Conservation (phyloP, 1,140 invertebrate species). For the Drosophila jambulina region DNA sequence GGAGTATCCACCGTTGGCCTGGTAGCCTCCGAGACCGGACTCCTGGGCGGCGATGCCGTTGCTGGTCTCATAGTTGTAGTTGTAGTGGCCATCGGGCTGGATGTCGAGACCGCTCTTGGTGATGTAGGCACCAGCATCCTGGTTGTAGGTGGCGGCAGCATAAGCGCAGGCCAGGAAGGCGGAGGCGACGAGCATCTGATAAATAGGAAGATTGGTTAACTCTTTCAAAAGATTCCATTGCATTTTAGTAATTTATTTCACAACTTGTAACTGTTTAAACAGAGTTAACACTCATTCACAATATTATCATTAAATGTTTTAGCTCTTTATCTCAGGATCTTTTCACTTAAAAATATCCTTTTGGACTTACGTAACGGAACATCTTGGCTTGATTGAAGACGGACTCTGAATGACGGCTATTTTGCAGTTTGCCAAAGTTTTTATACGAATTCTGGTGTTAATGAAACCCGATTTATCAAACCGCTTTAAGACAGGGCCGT, state of each 20-base stretch:
- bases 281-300: not conserved
- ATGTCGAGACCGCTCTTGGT: conserved; percentile 85
- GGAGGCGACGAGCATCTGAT: conserved; percentile 65
- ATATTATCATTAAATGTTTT: too few relatives aligned
- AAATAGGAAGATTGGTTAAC: not conserved
- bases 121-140: conserved; percentile 43
- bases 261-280: too few relatives aligned
- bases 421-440: conserved; percentile 38
- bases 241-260: too few relatives aligned
- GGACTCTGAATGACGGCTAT: conserved; percentile 56
- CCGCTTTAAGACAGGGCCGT: conserved; percentile 28
- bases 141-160: conserved; percentile 30
- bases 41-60: conserved; percentile 88
- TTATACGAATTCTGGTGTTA: conserved; percentile 64
- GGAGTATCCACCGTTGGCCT: conserved; percentile 49
- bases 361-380: conserved; percentile 77
- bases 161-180: conserved; percentile 64
- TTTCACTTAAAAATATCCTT: not conserved
- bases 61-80: conserved; percentile 86
- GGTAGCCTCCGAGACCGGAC: conserved; percentile 78
- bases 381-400: conserved; percentile 54
- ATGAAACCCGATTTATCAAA: conserved; percentile 44
- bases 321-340: not conserved
- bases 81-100: conserved; percentile 86
- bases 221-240: too few relatives aligned